Conservation (phyloP, 2,113 vertebrate species). For the Myodes glareolus region DNA sequence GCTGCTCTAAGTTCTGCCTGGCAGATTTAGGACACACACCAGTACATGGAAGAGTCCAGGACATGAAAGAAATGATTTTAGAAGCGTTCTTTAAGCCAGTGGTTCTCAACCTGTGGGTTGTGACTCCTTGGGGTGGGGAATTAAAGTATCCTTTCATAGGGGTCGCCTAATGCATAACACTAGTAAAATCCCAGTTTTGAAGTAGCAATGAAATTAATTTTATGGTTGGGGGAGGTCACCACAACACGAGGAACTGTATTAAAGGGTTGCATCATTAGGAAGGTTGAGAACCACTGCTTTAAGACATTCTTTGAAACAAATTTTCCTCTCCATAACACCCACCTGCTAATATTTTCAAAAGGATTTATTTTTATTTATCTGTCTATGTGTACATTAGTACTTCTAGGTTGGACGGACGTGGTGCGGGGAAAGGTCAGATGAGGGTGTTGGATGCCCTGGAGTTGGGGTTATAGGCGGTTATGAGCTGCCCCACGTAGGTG, state of each 20-base stretch:
- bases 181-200: too few species aligned
- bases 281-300: not conserved
- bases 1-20: too few species aligned
- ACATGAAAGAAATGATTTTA: conserved; percentile 5
- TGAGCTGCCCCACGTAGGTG: not conserved
- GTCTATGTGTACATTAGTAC: not conserved
- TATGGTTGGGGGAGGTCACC: not conserved
- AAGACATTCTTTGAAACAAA: not conserved
- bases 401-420: not conserved
- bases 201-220: too few species aligned
- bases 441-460: not conserved
- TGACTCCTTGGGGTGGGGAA: too few species aligned
- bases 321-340: conserved; percentile 11
- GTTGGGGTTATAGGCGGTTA: not conserved
- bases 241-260: not conserved
- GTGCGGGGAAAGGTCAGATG: not conserved
- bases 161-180: not conserved
- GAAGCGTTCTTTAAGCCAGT: conserved; percentile 25
- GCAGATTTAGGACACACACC: not conserved
- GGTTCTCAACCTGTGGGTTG: not conserved
- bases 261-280: not conserved
- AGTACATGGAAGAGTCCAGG: not conserved
- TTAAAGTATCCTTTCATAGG: not conserved
- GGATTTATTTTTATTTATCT: not conserved
- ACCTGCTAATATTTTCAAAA: not conserved